These are phyloP conservation scores for Chlorops oryzae DNA, from an alignment of 1,140 invertebrate genomes.

Conservation along the genomic window DNA sequence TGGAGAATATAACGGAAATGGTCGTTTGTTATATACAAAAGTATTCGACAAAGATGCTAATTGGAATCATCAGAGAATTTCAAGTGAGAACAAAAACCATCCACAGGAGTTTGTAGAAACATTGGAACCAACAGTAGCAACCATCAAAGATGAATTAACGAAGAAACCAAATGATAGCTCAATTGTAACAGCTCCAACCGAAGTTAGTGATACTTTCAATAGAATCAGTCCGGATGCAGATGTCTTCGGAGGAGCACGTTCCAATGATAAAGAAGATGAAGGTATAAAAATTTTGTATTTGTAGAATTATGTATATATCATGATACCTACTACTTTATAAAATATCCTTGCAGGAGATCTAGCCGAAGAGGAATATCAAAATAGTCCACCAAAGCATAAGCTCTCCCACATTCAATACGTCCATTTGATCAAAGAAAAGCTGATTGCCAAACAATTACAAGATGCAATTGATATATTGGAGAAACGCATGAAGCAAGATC, in stretches of 20 bases:
- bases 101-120: no score
- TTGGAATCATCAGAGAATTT: no score
- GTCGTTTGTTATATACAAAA: no score
- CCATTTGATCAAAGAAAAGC: slow-evolving; percentile 60
- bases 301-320: slow-evolving; percentile 2
- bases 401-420: slow-evolving; percentile 58
- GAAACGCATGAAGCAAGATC: slow-evolving; percentile 66
- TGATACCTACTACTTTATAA: slow-evolving; percentile 9
- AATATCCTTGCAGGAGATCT: slow-evolving; percentile 51
- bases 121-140: no score
- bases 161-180: no score
- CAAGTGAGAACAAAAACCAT: no score
- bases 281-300: slow-evolving; percentile 2
- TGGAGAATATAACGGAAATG: no score
- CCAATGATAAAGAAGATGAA: background rate
- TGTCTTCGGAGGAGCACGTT: slow-evolving; percentile 9
- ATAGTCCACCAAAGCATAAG: slow-evolving; percentile 47
- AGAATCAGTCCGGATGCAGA: slow-evolving; percentile 4
- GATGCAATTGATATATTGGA: slow-evolving; percentile 73
- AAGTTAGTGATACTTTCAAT: no score
- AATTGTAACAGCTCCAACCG: no score
- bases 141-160: no score
- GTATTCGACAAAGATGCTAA: no score
- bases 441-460: slow-evolving; percentile 57
- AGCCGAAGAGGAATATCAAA: slow-evolving; percentile 52